Base-by-base conservation (phyloP, 2,113 vertebrate genomes). In the Myodes glareolus region DNA sequence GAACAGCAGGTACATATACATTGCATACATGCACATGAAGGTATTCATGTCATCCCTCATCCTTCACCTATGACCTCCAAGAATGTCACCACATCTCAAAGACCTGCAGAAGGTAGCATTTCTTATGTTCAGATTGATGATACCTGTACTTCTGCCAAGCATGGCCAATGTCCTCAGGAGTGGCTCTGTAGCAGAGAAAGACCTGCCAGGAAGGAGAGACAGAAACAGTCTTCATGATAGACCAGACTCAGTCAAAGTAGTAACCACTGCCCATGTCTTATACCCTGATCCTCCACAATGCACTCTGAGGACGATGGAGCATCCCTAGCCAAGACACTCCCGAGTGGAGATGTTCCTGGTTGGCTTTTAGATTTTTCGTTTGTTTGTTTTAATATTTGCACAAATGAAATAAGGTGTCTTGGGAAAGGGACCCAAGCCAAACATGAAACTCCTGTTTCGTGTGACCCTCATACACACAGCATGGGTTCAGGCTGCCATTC, bases 211-310 rank as follows among this genome's bases (percentile, higher is more conserved):
- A 29, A 76, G 75, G 3, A 78, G 45, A 80, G 36, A 63, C 86
- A 7, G 5, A 45, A 45, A 1, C 27, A 31, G 2, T 10, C 50
- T 6, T 2, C 6, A 50, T 13, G 1, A 63, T 3, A 29, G 29
- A 9, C 29, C 77, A 50, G 36, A 58, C 12, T 70, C 45, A 19
- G 42, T 14, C 33, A 81, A 55, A 12, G 50, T 55, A 50, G 13
- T 42, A 61, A 61, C 55, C 3, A 3, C 52, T 39, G 11, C 21
- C 23, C 78, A 39, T 25, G 25, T 63, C 23, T 84, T 84, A 63
- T 13, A 29, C 12, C 12, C 55, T 52, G 23, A 84, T 61, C 23
- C n/a, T 29, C 23, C 23, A 84, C 80, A 63, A 8, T 39, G 25
- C 27, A 7, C 55, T 63, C 6, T 29, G 25, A 63, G 11, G 5